A percentile compares a stretch with the other conserved stretches of the same genome.
These are phyloP conservation scores for Trachelus iudaicus DNA, from an alignment of 2,888 invertebrate species.

Conservation along the genomic window DNA sequence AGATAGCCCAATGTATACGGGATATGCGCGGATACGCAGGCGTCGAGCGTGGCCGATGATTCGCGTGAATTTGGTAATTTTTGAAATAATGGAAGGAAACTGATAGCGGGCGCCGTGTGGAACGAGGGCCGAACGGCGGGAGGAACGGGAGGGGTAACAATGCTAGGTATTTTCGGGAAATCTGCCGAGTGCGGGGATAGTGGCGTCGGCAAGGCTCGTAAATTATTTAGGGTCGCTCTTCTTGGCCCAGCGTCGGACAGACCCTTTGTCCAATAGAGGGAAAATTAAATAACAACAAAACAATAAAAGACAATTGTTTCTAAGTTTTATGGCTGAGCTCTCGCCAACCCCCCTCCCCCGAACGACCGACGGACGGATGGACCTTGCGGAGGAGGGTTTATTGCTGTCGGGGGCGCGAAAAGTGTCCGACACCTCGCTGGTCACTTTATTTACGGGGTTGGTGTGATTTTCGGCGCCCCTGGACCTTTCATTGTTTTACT, in stretches of 20 bases:
- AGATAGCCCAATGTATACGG: too few species aligned
- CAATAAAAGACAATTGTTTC: constrained; percentile 67
- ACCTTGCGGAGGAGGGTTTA: constrained; percentile 48
- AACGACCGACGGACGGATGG: background rate
- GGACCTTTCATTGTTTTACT: constrained; percentile 21
- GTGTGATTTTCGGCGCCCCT: constrained; percentile 36
- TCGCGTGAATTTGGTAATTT: too few species aligned
- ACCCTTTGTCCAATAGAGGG: constrained; percentile 34
- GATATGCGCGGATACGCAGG: too few species aligned
- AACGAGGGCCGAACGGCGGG: rapidly evolving
- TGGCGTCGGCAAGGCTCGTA: constrained; percentile 41
- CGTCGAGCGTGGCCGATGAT: too few species aligned
- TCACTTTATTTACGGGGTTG: constrained; percentile 53
- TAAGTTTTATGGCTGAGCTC: constrained; percentile 61
- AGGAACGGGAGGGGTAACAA: background rate
- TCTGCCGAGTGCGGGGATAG: constrained; percentile 4
- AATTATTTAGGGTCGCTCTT: constrained; percentile 58
- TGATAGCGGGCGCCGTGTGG: too few species aligned
- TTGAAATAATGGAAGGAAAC: too few species aligned
- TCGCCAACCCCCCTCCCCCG: constrained; percentile 21
- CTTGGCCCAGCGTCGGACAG: constrained; percentile 1
- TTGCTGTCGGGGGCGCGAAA: constrained; percentile 30
- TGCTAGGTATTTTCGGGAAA: constrained; percentile 20
- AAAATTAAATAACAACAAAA: constrained; percentile 67
- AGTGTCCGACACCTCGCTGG: constrained; percentile 24